Percentiles rank a stretch among this genome's conserved stretches.
These are phyloP conservation scores for Hiodon tergisus DNA, from an alignment of 2,113 vertebrate genomes.

Conservation along the genomic window DNA sequence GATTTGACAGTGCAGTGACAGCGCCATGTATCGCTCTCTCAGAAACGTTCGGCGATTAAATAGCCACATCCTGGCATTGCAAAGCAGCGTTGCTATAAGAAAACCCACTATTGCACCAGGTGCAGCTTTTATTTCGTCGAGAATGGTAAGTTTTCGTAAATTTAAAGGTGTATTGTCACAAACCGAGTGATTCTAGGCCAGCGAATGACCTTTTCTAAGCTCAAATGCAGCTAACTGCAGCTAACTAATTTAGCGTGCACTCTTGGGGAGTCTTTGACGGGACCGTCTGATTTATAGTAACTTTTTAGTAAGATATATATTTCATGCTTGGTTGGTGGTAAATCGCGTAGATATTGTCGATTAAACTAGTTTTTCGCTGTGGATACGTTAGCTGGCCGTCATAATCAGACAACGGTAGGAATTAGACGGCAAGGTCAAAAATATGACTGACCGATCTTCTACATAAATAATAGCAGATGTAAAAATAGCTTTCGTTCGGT, in stretches of 20 bases:
- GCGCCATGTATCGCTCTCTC: slow-evolving; percentile 65
- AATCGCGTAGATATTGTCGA: too few species aligned
- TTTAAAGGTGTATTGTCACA: not conserved
- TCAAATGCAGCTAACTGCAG: not conserved
- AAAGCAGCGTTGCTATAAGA: slow-evolving; percentile 30
- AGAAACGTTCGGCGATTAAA: slow-evolving; percentile 51
- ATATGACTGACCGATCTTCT: not conserved
- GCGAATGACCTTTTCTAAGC: slow-evolving; percentile 18
- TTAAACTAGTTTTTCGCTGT: too few species aligned
- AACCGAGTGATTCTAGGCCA: not conserved
- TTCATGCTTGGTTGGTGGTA: too few species aligned
- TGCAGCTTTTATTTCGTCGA: slow-evolving; percentile 29
- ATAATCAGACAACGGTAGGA: too few species aligned
- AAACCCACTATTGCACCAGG: slow-evolving; percentile 8
- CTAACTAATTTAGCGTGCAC: not conserved
- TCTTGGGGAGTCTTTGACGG: too few species aligned
- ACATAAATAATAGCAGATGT: too few species aligned
- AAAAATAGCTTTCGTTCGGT: too few species aligned
- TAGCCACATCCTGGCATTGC: slow-evolving; percentile 42
- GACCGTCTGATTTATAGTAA: too few species aligned
- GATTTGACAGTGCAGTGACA: slow-evolving; percentile 8
- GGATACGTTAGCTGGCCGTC: too few species aligned
- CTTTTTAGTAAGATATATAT: too few species aligned
- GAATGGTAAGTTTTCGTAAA: slow-evolving; percentile 48
- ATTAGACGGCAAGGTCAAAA: slow-evolving; percentile 12